Percentiles rank a stretch among this genome's conserved stretches.
Evolutionary conservation across 2,113 vertebrate genomes (phyloP).

Genomic region (Syngnathus typhle): DNA sequence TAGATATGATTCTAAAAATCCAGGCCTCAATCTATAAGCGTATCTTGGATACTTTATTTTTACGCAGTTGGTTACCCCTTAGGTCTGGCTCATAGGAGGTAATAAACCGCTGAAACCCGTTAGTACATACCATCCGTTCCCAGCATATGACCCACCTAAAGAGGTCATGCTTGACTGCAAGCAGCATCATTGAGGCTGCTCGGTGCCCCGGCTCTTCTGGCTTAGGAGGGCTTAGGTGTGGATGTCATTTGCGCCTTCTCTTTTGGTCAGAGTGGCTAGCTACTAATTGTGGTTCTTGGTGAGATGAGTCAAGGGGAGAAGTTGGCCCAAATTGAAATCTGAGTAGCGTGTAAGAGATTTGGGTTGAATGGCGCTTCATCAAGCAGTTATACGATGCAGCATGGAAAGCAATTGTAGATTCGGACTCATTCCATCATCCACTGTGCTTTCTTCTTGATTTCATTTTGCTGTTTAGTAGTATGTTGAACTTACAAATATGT

Average conservation of each 20-base stretch:
- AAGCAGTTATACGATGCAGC: slow-evolving; percentile 44
- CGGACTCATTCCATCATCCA: slow-evolving; percentile 55
- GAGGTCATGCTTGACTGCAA: slow-evolving; percentile 61
- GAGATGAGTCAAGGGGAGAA: slow-evolving; percentile 56
- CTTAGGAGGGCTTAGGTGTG: slow-evolving; percentile 71
- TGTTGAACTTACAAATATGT: too few species aligned
- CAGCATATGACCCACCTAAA: slow-evolving; percentile 44
- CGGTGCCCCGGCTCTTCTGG: slow-evolving; percentile 44
- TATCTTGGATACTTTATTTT: slow-evolving; percentile 43
- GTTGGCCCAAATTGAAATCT: slow-evolving; percentile 73
- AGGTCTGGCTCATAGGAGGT: slow-evolving; percentile 9
- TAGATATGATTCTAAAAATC: slow-evolving; percentile 50
- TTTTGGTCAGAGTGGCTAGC: slow-evolving; percentile 60
- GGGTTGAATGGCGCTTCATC: slow-evolving; percentile 38
- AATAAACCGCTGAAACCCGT: slow-evolving; percentile 37
- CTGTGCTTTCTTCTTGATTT: slow-evolving; percentile 28
- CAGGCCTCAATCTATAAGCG: slow-evolving; percentile 44
- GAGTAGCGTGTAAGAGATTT: slow-evolving; percentile 67
- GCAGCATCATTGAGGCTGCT: slow-evolving; percentile 47
- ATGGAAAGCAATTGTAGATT: slow-evolving; percentile 41
- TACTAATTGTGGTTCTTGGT: slow-evolving; percentile 71
- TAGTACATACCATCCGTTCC: slow-evolving; percentile 44
- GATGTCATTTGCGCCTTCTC: slow-evolving; percentile 63
- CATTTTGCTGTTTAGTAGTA: slow-evolving; percentile 39
- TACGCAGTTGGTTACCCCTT: slow-evolving; percentile 30